A percentile compares a stretch with the other conserved stretches of the same genome.
Conservation (phyloP, 2,797 vertebrate species). For the Emys orbicularis region DNA sequence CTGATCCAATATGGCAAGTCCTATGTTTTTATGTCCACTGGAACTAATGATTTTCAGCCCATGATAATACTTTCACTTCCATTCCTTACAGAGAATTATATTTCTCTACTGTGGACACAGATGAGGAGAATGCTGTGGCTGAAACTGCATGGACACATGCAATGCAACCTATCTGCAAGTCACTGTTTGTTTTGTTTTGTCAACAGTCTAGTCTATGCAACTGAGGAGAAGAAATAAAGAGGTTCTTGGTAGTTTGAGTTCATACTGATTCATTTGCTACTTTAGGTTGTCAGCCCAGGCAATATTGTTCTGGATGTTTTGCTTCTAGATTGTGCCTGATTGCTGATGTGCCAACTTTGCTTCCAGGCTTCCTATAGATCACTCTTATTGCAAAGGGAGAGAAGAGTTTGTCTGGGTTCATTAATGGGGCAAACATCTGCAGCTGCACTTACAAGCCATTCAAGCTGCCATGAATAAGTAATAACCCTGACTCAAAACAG, state of each 20-base stretch:
- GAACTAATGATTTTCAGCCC: neutral
- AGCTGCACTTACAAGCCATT: neutral
- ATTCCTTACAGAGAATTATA: neutral
- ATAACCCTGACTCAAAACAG: neutral
- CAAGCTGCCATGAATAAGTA: conserved; percentile 22
- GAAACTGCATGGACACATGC: neutral
- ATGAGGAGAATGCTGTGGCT: neutral
- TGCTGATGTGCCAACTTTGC: neutral
- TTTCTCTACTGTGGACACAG: conserved; percentile 4
- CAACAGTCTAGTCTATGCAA: neutral
- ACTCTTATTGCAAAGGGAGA: fast-evolving
- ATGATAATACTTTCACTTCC: neutral
- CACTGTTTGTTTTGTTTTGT: neutral
- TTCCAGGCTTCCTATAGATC: neutral
- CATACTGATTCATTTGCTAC: neutral
- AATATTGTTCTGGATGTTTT: conserved; percentile 28
- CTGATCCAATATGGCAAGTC: neutral
- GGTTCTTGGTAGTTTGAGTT: conserved; percentile 22
- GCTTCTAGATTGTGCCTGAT: conserved; percentile 47
- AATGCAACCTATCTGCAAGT: neutral
- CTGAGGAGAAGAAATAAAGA: neutral
- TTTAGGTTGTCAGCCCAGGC: neutral
- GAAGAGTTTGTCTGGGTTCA: neutral
- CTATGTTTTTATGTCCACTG: neutral
- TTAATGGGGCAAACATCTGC: conserved; percentile 3